Conservation (phyloP, 2,888 invertebrate genomes). For the Eueremaeus valkanovi region DNA sequence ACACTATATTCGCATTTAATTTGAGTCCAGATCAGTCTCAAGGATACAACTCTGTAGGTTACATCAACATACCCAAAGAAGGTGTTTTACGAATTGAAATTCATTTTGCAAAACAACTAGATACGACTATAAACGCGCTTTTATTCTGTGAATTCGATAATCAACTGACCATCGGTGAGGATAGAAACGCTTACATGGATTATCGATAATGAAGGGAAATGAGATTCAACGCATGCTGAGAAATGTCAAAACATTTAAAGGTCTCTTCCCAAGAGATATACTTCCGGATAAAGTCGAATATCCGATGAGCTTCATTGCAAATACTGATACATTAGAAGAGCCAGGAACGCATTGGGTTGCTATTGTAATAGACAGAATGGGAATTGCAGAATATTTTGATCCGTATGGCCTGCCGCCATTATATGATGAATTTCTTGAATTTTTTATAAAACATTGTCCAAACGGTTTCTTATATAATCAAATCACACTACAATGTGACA, state of each 20-base stretch:
- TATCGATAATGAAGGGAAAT: neutral
- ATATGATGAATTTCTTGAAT: no score
- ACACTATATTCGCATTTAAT: neutral
- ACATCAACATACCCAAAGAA: neutral
- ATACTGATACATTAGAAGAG: no score
- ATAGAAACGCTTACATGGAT: neutral
- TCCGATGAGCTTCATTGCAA: no score
- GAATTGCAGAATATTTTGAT: no score
- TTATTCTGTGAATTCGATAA: neutral
- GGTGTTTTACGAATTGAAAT: neutral
- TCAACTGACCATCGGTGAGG: neutral
- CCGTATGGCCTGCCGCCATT: no score
- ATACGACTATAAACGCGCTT: neutral
- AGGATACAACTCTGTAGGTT: neutral
- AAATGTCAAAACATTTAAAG: no score
- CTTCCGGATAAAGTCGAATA: no score
- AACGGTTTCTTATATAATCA: neutral
- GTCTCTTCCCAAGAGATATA: no score
- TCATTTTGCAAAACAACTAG: neutral
- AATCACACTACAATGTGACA: neutral
- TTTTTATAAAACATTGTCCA: no score
- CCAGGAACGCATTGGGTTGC: no score
- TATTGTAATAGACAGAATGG: no score
- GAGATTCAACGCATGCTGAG: no score
- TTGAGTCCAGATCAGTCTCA: neutral